Conservation (phyloP, 2,113 vertebrate genomes). For the Petromus typicus region DNA sequence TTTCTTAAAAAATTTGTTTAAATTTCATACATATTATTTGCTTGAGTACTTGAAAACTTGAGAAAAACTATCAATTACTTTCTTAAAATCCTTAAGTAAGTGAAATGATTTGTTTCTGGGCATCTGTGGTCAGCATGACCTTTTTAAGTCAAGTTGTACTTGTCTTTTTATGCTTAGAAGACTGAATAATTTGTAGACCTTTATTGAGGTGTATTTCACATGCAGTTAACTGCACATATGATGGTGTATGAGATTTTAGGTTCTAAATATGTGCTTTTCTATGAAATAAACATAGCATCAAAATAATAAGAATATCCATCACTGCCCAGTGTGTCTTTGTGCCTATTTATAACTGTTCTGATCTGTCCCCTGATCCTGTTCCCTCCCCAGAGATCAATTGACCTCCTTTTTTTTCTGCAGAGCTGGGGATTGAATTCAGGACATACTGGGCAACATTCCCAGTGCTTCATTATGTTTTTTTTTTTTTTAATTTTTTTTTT, state of each 20-base stretch:
- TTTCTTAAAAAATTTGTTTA: neutral
- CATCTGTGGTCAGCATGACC: neutral
- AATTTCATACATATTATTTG: neutral
- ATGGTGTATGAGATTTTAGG: neutral
- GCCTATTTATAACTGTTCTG: neutral
- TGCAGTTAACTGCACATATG: neutral
- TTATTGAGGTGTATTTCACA: neutral
- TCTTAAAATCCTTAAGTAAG: neutral
- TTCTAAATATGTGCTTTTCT: neutral
- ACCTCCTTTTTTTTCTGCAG: neutral
- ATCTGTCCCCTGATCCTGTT: too few relatives aligned
- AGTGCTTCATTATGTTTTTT: neutral
- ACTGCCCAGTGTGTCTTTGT: neutral
- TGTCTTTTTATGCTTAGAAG: neutral
- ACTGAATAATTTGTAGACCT: neutral
- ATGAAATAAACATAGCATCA: neutral
- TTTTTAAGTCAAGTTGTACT: neutral
- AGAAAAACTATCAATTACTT: neutral
- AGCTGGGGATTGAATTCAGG: neutral
- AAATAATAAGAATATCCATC: neutral
- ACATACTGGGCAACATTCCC: neutral
- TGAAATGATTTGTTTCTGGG: neutral
- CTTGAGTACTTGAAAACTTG: neutral
- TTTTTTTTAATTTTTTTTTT: too few relatives aligned
- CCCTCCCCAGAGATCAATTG: neutral